Evolutionary conservation across 2,113 vertebrate genomes (phyloP).

Genomic region (Rhynchomys soricoides): DNA sequence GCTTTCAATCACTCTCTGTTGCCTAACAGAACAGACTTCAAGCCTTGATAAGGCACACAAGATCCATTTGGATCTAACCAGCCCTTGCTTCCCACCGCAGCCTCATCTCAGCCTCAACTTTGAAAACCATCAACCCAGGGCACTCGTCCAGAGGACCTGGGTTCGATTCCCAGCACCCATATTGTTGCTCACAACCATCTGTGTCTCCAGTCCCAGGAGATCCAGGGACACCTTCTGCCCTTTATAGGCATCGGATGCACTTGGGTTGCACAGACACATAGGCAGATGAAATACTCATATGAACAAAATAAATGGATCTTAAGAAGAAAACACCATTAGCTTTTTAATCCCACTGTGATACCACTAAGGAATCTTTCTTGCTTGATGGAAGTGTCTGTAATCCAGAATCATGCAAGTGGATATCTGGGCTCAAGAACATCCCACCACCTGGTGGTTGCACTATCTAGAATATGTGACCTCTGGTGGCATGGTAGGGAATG

Average conservation of each 20-base stretch:
- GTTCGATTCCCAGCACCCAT: too few relatives aligned
- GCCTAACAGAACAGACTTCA: conserved; percentile 60
- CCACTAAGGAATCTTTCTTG: background rate
- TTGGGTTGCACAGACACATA: background rate
- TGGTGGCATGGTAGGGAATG: background rate
- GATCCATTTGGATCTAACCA: background rate
- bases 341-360: background rate
- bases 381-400: background rate
- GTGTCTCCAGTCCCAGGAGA: background rate
- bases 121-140: conserved; percentile 4
- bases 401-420: background rate
- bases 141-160: background rate
- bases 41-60: background rate
- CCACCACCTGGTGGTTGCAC: background rate
- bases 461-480: background rate
- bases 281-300: background rate
- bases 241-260: background rate
- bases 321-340: background rate
- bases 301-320: background rate
- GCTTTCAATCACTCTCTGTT: conserved; percentile 70
- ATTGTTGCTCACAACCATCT: background rate
- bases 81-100: background rate
- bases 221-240: background rate
- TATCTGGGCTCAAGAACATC: background rate
- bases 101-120: background rate